Evolutionary conservation across 2,888 invertebrate genomes (phyloP), one percentile per base, ranked within the genome.

Genomic region (Amphipyra berbera): DNA sequence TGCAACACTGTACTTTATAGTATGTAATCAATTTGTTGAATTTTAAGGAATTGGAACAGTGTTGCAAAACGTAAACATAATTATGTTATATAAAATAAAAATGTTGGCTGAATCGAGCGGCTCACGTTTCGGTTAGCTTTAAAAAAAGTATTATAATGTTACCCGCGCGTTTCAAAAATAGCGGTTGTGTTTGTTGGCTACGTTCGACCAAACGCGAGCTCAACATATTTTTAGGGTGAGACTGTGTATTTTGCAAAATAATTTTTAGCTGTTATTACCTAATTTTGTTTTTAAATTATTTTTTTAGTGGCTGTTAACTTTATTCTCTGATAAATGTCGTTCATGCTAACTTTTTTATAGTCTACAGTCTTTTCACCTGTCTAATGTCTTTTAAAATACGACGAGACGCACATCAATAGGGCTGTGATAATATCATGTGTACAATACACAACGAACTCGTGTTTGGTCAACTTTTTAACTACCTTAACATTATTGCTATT

Each of bases 341-440:
- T 60, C 52, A 62, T 72, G 54, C 46, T 53, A 53, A 35, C 10
- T 52, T 47, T 55, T 52, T 58, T 46, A 65, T 72, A 73, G 49
- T 66, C 79, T 80, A 65, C 82, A 84, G 78, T 85, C 73, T 82
- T 80, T 81, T 79, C 70, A 74, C 59, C 69, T 80, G 80, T 82
- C 81, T 73, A 83, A 66, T 78, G 76, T 83, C 76, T 83, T 82
- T 78, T 48, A 79, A 79, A 82, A 78, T 83, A 76, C 75, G 70
- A 79, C 81, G 76, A 87, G 81, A 86, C 90, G 92, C 93, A 93
- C 93, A 94, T 93, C 91, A 92, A 88, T 78, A 85, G 84, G 94
- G 94, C 94, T 94, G 94, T 94, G 94, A 95, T 93, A 93, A 86
- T 82, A 84, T 82, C 83, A 81, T 86, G 86, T 88, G 86, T 89